Percentiles rank a stretch among this genome's conserved stretches.
These are phyloP conservation scores for Sorex fumeus DNA, from an alignment of 2,113 vertebrate species.

Conservation along the genomic window DNA sequence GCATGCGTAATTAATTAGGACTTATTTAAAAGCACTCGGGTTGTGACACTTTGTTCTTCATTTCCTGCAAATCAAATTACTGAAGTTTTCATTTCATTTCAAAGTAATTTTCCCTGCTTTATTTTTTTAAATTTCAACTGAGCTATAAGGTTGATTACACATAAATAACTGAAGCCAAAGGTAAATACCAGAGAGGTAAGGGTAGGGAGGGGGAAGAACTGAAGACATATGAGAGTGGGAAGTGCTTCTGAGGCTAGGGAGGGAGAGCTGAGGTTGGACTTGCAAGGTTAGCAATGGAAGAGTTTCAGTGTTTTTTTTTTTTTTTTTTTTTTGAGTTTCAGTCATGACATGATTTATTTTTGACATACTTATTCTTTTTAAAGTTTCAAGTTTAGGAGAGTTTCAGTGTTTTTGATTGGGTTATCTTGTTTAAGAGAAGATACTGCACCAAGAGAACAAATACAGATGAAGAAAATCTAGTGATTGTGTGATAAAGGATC, in stretches of 20 bases:
- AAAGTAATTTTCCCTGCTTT: conserved; percentile 74
- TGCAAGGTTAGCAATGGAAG: not conserved
- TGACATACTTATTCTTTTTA: no score
- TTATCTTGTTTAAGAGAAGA: not conserved
- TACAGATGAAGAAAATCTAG: not conserved
- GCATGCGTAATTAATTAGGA: conserved; percentile 82
- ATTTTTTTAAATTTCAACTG: conserved; percentile 71
- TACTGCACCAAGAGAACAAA: not conserved
- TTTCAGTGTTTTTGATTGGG: not conserved
- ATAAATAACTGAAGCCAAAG: conserved; percentile 27
- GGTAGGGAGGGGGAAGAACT: not conserved
- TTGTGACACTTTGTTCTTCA: conserved; percentile 81
- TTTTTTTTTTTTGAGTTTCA: no score
- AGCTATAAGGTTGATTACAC: conserved; percentile 71
- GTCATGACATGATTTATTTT: no score
- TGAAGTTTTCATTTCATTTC: conserved; percentile 81
- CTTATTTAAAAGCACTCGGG: conserved; percentile 80
- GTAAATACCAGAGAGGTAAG: conserved; percentile 17
- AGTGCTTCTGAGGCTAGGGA: not conserved
- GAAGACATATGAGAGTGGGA: not conserved
- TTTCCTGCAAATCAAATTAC: conserved; percentile 83
- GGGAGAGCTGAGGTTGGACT: not conserved
- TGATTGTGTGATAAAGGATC: not conserved
- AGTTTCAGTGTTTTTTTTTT: not conserved
- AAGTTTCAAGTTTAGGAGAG: no score